Percentiles rank a stretch among this genome's conserved stretches.
These are phyloP conservation scores for Scelioninae gen. 2 DNA, from an alignment of 2,888 invertebrate genomes.

Conservation along the genomic window DNA sequence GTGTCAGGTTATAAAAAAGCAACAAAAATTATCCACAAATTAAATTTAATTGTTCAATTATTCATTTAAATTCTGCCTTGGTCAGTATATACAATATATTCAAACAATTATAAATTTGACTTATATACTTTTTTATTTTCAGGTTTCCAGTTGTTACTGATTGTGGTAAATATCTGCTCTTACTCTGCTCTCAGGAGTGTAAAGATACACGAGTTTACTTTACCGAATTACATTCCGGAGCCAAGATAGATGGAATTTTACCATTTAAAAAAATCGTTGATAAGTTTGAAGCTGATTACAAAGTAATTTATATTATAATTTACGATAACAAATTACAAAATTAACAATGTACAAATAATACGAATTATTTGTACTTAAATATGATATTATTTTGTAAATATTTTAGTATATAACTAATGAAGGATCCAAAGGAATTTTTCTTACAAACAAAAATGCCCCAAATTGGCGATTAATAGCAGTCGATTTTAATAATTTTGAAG, in stretches of 20 bases:
- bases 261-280: slow-evolving; percentile 88
- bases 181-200: slow-evolving; percentile 90
- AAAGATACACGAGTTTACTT: slow-evolving; percentile 93
- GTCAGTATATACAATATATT: too few species aligned
- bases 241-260: slow-evolving; percentile 80
- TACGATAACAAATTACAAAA: too few species aligned
- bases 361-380: too few species aligned
- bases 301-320: slow-evolving; percentile 79
- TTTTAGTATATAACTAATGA: slow-evolving; percentile 92
- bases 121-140: slow-evolving; percentile 67
- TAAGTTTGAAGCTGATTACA: slow-evolving; percentile 95
- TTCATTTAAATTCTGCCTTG: too few species aligned
- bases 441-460: slow-evolving; percentile 95
- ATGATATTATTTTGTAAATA: too few species aligned
- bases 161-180: slow-evolving; percentile 92
- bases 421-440: slow-evolving; percentile 87
- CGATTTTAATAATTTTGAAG: slow-evolving; percentile 83
- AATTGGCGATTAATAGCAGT: slow-evolving; percentile 92
- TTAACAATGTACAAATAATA: too few species aligned
- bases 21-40: too few species aligned
- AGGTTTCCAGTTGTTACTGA: slow-evolving; percentile 92
- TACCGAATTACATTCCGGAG: slow-evolving; percentile 83
- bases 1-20: too few species aligned
- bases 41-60: too few species aligned
- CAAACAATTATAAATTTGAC: too few species aligned